Conservation (phyloP, 1,140 invertebrate species). For the Zophobas morio region DNA sequence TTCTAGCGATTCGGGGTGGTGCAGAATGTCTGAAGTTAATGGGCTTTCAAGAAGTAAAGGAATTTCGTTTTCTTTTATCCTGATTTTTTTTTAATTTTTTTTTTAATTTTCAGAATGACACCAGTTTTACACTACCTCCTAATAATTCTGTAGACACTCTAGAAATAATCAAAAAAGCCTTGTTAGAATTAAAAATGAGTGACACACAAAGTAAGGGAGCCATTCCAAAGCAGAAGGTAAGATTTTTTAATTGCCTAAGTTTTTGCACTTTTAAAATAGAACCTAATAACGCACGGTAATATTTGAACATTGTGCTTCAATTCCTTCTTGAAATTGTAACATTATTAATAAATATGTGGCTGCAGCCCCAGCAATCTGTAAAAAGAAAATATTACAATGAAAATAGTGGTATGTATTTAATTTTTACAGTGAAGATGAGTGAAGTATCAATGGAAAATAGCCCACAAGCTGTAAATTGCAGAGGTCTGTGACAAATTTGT, state of each 20-base stretch:
- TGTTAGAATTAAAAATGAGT: constrained; percentile 43
- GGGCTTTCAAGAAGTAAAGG: constrained; percentile 62
- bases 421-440: constrained; percentile 47
- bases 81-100: not conserved
- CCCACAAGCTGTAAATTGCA: constrained; percentile 52
- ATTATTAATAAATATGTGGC: constrained; percentile 51
- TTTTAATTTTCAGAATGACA: constrained; percentile 54
- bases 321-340: constrained; percentile 55
- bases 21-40: constrained; percentile 60
- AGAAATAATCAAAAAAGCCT: constrained; percentile 44
- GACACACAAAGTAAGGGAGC: not conserved
- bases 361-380: constrained; percentile 45
- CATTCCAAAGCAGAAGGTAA: constrained; percentile 16
- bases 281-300: constrained; percentile 3
- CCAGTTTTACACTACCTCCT: constrained; percentile 44
- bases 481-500: constrained; percentile 46
- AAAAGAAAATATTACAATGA: constrained; percentile 23
- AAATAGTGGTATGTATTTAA: constrained; percentile 30
- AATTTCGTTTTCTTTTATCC: too few species aligned
- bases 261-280: not conserved
- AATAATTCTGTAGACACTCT: constrained; percentile 41
- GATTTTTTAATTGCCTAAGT: constrained; percentile 3
- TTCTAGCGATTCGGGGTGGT: constrained; percentile 59
- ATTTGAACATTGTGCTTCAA: constrained; percentile 37
- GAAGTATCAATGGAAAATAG: constrained; percentile 51